Evolutionary conservation across 2,113 vertebrate genomes (phyloP), one percentile per base, ranked within the genome.

Genomic region (Larimichthys polyactis): DNA sequence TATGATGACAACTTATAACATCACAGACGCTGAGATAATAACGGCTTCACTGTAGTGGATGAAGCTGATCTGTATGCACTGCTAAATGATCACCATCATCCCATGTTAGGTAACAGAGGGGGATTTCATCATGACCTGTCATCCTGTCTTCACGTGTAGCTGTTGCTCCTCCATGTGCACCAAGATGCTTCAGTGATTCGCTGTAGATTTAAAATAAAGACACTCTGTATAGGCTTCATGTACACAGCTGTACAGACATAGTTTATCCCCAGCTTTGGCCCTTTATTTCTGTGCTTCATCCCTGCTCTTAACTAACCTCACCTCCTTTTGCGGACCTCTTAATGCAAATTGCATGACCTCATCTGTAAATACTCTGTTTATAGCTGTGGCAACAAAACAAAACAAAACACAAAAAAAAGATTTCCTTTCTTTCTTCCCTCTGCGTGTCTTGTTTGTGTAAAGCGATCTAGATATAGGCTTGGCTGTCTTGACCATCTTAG

Each of bases 341-440:
- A 77, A 62, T 76, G 68, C 77, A 91, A 86, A 82, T 11, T 24
- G 89, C 91, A 93, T 93, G 91, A 69, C 75, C 58, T 87, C 86
- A 74, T 93, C 72, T 94, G 94, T 95, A 95, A 91, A 94, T 93
- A 94, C 51, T 78, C 55, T 86, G 76, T 89, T 87, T 76, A 82
- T 88, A 85, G 78, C 58, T 84, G 84, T 90, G 82, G 71, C 75
- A 78, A 62, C 76, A 86, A 78, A 52, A 80, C 5, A 36, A 65
- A 64, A 5, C 27, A 36, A 36, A 6, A 36, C 29, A 54, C 66
- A 20, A 27, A 43, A 40, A 54, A 64, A 58, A 82, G 22, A 84
- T 87, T 69, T 81, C 36, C 64, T 72, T 88, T 64, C 29, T 85
- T 76, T 78, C 80, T 77, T 73, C 65, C 74, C 49, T 74, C 64